Conservation (phyloP, 2,113 vertebrate genomes). For the Odobenus rosmarus region DNA sequence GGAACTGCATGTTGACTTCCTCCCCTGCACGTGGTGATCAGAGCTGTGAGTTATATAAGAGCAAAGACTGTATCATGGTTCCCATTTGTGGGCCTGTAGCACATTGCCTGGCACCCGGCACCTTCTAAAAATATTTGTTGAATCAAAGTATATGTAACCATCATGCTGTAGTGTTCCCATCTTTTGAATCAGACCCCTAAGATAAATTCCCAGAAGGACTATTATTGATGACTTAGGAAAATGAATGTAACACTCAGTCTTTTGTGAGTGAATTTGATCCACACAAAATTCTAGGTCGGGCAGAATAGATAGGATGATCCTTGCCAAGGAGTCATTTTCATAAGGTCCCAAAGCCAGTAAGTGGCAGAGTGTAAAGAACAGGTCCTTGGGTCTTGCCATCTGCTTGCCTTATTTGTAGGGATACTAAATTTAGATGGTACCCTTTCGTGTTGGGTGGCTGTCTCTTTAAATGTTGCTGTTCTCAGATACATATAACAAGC, state of each 20-base stretch:
- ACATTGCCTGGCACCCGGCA: neutral
- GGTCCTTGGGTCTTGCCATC: neutral
- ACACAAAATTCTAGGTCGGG: neutral
- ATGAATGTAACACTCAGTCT: neutral
- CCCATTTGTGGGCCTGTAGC: neutral
- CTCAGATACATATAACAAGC: neutral
- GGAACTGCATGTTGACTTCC: neutral
- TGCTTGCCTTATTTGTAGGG: conserved; percentile 17
- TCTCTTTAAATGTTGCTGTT: conserved; percentile 39
- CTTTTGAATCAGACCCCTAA: conserved; percentile 27
- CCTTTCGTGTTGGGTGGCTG: conserved; percentile 32
- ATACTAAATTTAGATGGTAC: neutral
- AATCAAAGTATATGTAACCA: neutral
- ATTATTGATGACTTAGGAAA: neutral
- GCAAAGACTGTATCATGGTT: neutral
- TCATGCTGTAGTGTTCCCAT: neutral
- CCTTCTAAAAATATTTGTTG: conserved; percentile 11
- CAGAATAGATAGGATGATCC: neutral
- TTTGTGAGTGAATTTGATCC: neutral
- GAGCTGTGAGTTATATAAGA: neutral
- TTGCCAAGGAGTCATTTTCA: neutral
- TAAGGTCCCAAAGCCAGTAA: neutral
- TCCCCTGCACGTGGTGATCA: neutral
- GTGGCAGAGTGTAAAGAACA: neutral
- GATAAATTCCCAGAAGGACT: neutral